Base-by-base conservation (phyloP, 2,113 vertebrate species). In the Callopanchax toddi region DNA sequence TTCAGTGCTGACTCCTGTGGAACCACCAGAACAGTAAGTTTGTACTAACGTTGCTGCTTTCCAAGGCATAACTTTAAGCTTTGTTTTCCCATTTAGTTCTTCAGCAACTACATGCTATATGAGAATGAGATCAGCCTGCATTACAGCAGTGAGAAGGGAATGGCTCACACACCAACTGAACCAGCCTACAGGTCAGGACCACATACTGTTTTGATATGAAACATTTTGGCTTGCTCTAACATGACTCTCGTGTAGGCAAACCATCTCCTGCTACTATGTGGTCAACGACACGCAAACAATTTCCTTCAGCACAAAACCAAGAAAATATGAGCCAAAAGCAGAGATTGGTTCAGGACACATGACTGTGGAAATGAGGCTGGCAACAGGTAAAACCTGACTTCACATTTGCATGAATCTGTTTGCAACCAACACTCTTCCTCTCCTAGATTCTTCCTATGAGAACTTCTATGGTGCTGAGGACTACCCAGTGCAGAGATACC, bases 1-100 rank as follows among this genome's bases (percentile, higher is more conserved):
- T 93, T 93, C 45, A 52, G 26, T 1, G 87, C 67, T 0, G 74
- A 84, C 64, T 84, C 87, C 16, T 93, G 92, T 79, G 89, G 89
- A 25, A 93, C 92, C 5, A 89, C 74, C 0, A 89, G 91, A 87
- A 79, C 6, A 2, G 92, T 92, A 71, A 6, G 56, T 55, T 4
- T 18, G 1, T 0, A 17, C 9, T 25, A 4, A 4, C 3, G 20
- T 20, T 12, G 0, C 12, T n/a, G 6, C n/a, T 4, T 46, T n/a
- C 4, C 21, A 25, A 18, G 5, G 4, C 29, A 5, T 9, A 4
- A 2, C 29, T 7, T 32, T 1, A 7, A 12, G 0, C 3, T 8
- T 21, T 23, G 12, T 8, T 16, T 23, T 25, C 3, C 4, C n/a
- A n/a, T n/a, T n/a, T n/a, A 93, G 92, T 92, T 93, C 68, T 74